Conservation (phyloP, 2,797 vertebrate genomes). For the Psittacula echo region DNA sequence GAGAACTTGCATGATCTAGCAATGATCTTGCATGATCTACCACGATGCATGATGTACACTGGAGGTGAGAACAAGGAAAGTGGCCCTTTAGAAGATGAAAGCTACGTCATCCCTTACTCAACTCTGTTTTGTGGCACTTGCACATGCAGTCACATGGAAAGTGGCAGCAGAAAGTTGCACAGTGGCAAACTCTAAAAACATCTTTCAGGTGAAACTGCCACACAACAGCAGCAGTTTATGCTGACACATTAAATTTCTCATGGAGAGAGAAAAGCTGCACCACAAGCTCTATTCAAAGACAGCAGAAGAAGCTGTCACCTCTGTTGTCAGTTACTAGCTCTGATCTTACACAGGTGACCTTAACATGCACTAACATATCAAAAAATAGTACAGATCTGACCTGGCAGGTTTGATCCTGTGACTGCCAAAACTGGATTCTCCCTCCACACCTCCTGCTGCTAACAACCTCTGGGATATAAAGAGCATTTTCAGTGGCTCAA, state of each 20-base stretch:
- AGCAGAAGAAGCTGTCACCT: not conserved
- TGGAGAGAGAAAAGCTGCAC: not conserved
- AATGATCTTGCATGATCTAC: not conserved
- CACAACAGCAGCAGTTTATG: not conserved
- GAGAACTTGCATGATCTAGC: not conserved
- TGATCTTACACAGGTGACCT: conserved; percentile 15
- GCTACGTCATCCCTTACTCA: not conserved
- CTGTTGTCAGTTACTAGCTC: not conserved
- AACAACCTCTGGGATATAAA: not conserved
- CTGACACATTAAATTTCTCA: not conserved
- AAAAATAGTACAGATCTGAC: conserved; percentile 28
- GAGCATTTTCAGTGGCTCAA: conserved; percentile 3
- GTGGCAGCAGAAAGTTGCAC: not conserved
- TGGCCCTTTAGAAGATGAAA: not conserved
- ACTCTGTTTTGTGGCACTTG: not conserved
- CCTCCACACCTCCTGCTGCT: not conserved
- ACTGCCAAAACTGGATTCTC: conserved; percentile 24
- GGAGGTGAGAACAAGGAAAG: not conserved
- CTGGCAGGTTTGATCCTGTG: not conserved
- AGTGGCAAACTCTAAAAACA: not conserved
- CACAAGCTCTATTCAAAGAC: not conserved
- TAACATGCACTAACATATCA: not conserved
- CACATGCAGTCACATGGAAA: not conserved
- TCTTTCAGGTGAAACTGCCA: not conserved
- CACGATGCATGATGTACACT: not conserved